Evolutionary conservation across 2,797 vertebrate genomes (phyloP), one percentile per base, ranked within the genome.

Genomic region (Buphagus erythrorhynchus): DNA sequence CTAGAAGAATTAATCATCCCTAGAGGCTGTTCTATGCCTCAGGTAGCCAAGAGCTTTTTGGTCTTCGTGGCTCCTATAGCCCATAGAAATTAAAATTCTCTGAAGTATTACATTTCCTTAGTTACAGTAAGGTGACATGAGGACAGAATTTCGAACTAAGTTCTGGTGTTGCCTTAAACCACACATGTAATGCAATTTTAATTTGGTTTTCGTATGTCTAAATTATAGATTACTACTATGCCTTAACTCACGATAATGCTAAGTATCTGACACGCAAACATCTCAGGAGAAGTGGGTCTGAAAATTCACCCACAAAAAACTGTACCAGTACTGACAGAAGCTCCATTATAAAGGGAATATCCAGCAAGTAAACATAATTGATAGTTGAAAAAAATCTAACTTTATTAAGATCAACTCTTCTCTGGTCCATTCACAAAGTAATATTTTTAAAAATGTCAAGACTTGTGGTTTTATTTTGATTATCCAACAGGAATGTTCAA

Each of bases 161-260:
- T 78, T 74, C 89, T 88, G 78, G 52, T 40, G 69, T 91, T 67
- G 91, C 85, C 89, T 96, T 92, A 96, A 96, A 90, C 72, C 85
- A 94, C 85, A 88, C 43, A 84, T 5, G 73, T 76, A 91, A 97
- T 96, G 67, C 89, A 96, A 95, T 93, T 97, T 97, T 96, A 95
- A 97, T 93, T 88, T 43, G 38, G 71, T 72, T 89, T 95, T 95
- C 94, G 3, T 72, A 79, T 13, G 26, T 91, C 48, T 96, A 93
- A 97, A 96, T 95, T 96, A 95, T 93, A 95, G 75, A 96, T 96
- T 59, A 95, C 82, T 73, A 26, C 67, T 69, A 29, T 49, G 86
- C 52, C 83, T 81, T 69, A 88, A 61, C 79, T 91, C 78, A 65
- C 0, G 11, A 18, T 40, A 83, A 89, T 2, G 26, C 42, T 17